Evolutionary conservation across 2,797 vertebrate species (phyloP).

Genomic region (Octomys mimax): DNA sequence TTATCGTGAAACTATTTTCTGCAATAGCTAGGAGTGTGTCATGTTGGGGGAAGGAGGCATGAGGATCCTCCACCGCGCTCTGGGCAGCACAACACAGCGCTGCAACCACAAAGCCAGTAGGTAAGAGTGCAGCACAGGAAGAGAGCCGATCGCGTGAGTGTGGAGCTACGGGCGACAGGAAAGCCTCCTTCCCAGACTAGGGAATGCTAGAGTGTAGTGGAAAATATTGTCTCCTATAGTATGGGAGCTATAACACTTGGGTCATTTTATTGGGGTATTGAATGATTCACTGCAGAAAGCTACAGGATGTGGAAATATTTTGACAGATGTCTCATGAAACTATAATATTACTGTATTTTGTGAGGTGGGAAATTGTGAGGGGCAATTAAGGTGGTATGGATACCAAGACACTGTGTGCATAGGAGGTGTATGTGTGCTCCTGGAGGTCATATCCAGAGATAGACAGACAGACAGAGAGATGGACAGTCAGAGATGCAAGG

Average conservation of each 20-base stretch:
- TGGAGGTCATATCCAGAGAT: neutral
- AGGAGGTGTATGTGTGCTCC: too few species aligned
- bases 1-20: neutral
- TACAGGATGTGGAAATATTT: neutral
- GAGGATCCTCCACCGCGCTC: neutral
- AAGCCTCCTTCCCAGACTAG: neutral
- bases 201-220: neutral
- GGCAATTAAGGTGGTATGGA: neutral
- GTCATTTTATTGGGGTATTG: neutral
- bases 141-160: neutral
- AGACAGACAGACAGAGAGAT: neutral
- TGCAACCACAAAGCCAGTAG: neutral
- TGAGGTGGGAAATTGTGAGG: neutral
- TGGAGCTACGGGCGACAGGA: neutral
- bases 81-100: neutral
- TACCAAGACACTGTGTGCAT: neutral
- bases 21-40: neutral
- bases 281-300: neutral
- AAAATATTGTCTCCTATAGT: neutral
- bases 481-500: too few species aligned
- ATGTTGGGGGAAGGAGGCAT: neutral
- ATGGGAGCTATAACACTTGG: neutral
- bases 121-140: neutral
- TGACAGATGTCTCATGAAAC: neutral
- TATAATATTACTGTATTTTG: neutral